Conservation (phyloP, 2,113 vertebrate genomes). For the Poicephalus meyeri region DNA sequence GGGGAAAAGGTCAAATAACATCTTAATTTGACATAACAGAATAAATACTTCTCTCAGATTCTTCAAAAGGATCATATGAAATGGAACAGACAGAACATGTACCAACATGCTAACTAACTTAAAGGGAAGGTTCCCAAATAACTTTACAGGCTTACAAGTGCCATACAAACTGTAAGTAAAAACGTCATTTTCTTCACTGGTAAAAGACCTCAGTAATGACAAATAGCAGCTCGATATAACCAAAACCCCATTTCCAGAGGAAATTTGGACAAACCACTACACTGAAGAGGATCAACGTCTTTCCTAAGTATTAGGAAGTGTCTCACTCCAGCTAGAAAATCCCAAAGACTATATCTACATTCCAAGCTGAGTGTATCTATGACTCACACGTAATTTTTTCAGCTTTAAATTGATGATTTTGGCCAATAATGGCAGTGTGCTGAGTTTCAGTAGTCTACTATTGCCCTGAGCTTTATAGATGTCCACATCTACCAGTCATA, state of each 20-base stretch:
- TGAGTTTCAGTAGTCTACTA: background rate
- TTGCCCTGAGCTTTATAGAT: background rate
- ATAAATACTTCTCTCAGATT: background rate
- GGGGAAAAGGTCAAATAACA: slow-evolving; percentile 23
- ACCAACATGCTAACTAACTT: background rate
- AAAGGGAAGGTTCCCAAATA: background rate
- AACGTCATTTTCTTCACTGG: background rate
- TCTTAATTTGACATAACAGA: slow-evolving; percentile 13
- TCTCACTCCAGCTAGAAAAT: background rate
- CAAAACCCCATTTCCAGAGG: background rate
- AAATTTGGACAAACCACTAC: background rate
- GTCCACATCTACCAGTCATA: background rate
- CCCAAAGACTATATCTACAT: background rate
- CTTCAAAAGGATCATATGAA: slow-evolving; percentile 17
- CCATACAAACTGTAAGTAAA: background rate
- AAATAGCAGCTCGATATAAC: background rate
- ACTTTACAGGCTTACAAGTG: background rate
- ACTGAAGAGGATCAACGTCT: background rate
- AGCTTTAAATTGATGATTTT: background rate
- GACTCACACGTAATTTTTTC: background rate
- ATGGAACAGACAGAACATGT: background rate
- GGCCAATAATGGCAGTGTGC: background rate
- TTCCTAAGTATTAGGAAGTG: background rate
- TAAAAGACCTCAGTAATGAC: background rate
- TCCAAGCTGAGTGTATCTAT: background rate